Evolutionary conservation across 1,140 invertebrate genomes (phyloP), one percentile per base, ranked within the genome.

Genomic region (Gryllus bimaculatus): DNA sequence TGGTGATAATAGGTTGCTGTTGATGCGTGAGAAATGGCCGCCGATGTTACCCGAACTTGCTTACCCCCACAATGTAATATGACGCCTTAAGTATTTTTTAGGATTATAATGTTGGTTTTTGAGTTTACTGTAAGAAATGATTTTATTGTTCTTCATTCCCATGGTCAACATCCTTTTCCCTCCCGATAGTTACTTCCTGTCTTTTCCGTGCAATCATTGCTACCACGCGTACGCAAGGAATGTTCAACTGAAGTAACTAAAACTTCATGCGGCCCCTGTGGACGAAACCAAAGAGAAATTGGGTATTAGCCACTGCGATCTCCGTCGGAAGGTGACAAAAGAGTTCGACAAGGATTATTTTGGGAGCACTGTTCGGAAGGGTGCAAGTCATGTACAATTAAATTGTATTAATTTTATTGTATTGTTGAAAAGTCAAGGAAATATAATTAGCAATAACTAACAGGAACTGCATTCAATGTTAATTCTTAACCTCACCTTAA

Each of bases 321-420:
- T 18, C 10, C 10, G 54, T 7, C 3, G 10, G 54, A 66, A 18
- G 3, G 18, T 66, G 54, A 39, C 26, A 39, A 39, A 66, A 66
- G 54, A 66, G 18, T 66, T 66, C 10, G 54, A 66, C 54, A 66
- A 66, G 54, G 18, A 66, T 66, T 13, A 66, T 66, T 66, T 13
- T 13, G 10, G 54, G 7, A 13, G 54, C 54, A 66, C 54, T 66
- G 10, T 13, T 66, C 7, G 54, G 54, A 66, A 66, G 54, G 26
- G 54, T 66, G 54, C 54, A 66, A 66, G 54, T 66, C 54, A 66
- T 66, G 54, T 66, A 66, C 54, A 66, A 66, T 66, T 66, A 7
- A 66, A 66, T 66, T 66, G 54, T 66, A 66, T 66, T 66, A 66
- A 66, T 66, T 66, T 66, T 66, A 66, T 66, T 66, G 54, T 66